phyloP scores from a whole-genome alignment of 1,140 invertebrate species.

The Trachymyrmex septentrionalis region DNA sequence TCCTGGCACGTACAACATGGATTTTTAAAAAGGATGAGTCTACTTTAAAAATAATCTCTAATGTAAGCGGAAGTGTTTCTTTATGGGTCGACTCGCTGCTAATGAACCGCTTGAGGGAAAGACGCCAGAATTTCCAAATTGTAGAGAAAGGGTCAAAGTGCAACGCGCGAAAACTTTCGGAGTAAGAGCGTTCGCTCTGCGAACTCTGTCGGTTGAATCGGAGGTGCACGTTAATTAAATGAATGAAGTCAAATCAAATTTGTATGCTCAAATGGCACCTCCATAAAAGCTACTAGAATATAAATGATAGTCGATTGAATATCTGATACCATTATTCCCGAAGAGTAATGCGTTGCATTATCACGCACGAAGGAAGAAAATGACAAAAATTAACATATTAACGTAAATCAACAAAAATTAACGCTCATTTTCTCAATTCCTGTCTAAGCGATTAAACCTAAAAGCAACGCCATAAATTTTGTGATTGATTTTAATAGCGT shows the following conservation, averaged over 20 bases:
- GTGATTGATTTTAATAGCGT: not conserved
- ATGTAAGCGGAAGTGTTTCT: constrained; percentile 57
- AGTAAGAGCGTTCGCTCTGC: constrained; percentile 3
- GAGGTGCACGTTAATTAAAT: constrained; percentile 63
- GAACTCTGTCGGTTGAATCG: constrained; percentile 17
- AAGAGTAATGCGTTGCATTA: not conserved
- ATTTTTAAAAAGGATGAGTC: constrained; percentile 25
- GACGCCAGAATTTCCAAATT: constrained; percentile 54
- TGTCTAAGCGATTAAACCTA: not conserved
- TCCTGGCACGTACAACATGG: not conserved
- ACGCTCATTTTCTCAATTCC: not conserved
- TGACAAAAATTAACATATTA: not conserved
- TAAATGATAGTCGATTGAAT: constrained; percentile 10
- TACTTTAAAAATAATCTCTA: constrained; percentile 48
- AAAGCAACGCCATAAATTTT: not conserved
- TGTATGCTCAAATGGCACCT: constrained; percentile 11
- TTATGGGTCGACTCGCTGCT: constrained; percentile 78
- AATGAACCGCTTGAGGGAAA: constrained; percentile 79
- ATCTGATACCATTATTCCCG: constrained; percentile 3
- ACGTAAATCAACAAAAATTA: not conserved
- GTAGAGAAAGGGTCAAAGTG: constrained; percentile 22
- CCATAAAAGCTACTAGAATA: constrained; percentile 21
- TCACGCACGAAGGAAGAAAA: not conserved
- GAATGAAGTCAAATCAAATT: constrained; percentile 57
- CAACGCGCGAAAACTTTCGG: constrained; percentile 54